Evolutionary conservation across 2,888 invertebrate species (phyloP), one percentile per base, ranked within the genome.

Genomic region (Philereme transversata): DNA sequence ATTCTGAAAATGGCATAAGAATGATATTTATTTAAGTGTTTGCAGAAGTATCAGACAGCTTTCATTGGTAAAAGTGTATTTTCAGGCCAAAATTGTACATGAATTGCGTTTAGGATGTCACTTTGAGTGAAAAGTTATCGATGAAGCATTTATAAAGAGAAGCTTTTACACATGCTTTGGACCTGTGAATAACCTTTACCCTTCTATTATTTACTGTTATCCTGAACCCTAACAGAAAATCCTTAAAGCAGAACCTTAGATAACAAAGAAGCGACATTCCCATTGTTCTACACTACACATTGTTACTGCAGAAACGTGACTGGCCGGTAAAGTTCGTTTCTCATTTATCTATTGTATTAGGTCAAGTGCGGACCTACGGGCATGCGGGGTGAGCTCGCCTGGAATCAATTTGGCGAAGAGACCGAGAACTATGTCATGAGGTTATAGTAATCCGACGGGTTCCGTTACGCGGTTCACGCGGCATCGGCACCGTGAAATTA

Each of bases 381-480:
- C 76, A 68, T 70, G 68, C 69, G 69, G 68, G 56, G 67, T 69
- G 78, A 78, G 79, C 74, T 75, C 72, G 73, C 76, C 78, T 73
- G 75, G 84, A 88, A 86, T 87, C 86, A 89, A 88, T 89, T 88
- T 87, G 78, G 76, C 75, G 77, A 78, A 81, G 81, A 79, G 80
- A 80, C 77, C 55, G 73, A 70, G 77, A 88, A 87, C 83, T 88
- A 79, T 89, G 90, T 84, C 84, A 90, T 72, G 84, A 83, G 90
- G 90, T 88, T 89, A 87, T 80, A 83, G 85, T 86, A 82, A 86
- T 83, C 79, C 80, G 77, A 79, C 70, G 66, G 57, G 64, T 67
- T 77, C 88, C 88, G 87, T 89, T 88, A 88, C 73, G 70, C 79
- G 78, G 85, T 86, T 87, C 86, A 82, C 83, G 84, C 83, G 77